Base-by-base conservation (phyloP, 2,888 invertebrate species). In the Rotaria socialis region DNA sequence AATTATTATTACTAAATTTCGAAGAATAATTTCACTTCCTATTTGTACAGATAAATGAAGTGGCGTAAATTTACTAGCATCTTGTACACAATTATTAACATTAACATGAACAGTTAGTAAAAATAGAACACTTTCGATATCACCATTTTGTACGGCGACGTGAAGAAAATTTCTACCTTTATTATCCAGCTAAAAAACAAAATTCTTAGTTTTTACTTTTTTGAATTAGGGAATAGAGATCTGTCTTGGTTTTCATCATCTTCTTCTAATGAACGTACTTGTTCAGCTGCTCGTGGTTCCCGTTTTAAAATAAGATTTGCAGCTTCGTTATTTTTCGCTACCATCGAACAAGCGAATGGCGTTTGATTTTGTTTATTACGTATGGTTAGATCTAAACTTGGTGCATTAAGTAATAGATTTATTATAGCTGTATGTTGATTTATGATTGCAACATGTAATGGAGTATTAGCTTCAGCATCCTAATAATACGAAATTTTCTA, bases 151-250 rank as follows among this genome's bases (percentile, higher is more conserved):
- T 88, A 98, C 95, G n/a, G 97, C 96, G 88, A 94, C 94, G 92
- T 98, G 97, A 35, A 98, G 93, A 92, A 97, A 96, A 91, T 97
- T 97, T 88, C 95, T 94, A 0, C 97, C 97, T 90, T 95, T 94
- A 89, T 94, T 94, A 91, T 97, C 96, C 90, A 95, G 95, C 94
- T 95, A 86, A 87, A 43, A 27, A 47, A 55, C 1, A 85, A 58
- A 50, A 47, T 16, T 14, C 5, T 67, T 35, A 6, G 5, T 35
- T 67, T 67, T 27, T 24, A 35, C 35, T 3, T 27, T 67, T 14
- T 35, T 35, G 19, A 41, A 35, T 16, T 16, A 8, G 4, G 14
- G 16, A 52, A 52, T 52, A 52, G 52, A 16, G 14, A 1, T 52
- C 14, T 16, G 11, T 52, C 14, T 52, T 35, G 35, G 2, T 35